Evolutionary conservation across 2,113 vertebrate species (phyloP).

Genomic region (Pseudorasbora parva): DNA sequence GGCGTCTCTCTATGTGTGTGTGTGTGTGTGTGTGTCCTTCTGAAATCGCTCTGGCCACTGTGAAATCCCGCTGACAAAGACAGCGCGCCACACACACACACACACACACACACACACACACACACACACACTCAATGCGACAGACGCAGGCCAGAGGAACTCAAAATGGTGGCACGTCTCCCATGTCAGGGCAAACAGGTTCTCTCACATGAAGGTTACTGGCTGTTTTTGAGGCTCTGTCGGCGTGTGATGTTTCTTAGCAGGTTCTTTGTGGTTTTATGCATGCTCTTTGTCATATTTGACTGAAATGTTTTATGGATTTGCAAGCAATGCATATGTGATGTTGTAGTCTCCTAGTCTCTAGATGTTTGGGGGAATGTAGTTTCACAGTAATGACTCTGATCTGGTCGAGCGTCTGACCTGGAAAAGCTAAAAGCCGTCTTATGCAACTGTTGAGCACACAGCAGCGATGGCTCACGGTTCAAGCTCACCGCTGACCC

Average conservation of each 20-base stretch:
- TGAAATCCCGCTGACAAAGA: slow-evolving; percentile 82
- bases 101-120: slow-evolving; percentile 66
- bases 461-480: slow-evolving; percentile 33
- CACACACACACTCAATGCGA: slow-evolving; percentile 73
- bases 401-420: slow-evolving; percentile 43
- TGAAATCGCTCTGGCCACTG: slow-evolving; percentile 74
- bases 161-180: slow-evolving; percentile 82
- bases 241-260: slow-evolving; percentile 31
- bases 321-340: neutral
- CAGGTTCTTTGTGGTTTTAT: slow-evolving; percentile 9
- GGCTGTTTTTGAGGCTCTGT: slow-evolving; percentile 44
- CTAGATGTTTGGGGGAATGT: neutral
- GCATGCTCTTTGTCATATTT: neutral
- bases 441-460: slow-evolving; percentile 53
- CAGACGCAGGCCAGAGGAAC: slow-evolving; percentile 75
- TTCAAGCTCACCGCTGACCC: slow-evolving; percentile 50
- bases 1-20: slow-evolving; percentile 47
- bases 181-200: slow-evolving; percentile 76
- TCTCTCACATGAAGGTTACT: slow-evolving; percentile 57
- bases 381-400: slow-evolving; percentile 23
- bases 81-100: slow-evolving; percentile 60
- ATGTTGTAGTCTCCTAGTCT: neutral
- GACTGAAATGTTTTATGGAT: neutral
- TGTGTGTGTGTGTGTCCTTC: slow-evolving; percentile 61
- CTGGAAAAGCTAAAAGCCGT: slow-evolving; percentile 54